Conservation (phyloP, 2,797 vertebrate species). For the Anolis apletophallus region DNA sequence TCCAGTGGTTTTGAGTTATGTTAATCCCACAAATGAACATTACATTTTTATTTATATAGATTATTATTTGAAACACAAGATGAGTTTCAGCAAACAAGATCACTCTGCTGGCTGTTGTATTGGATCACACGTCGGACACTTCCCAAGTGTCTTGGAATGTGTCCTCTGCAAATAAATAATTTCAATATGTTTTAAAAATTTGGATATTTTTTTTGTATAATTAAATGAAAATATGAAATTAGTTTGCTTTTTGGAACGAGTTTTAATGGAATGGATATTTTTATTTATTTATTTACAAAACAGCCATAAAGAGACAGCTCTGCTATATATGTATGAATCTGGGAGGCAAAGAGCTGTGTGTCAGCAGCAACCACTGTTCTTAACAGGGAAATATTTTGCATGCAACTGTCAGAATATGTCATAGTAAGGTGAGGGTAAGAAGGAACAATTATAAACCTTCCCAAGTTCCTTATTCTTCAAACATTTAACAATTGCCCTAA, state of each 20-base stretch:
- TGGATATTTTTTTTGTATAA: conserved; percentile 34
- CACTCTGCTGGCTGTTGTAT: no score
- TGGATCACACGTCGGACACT: no score
- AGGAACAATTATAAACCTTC: conserved; percentile 46
- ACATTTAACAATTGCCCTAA: conserved; percentile 41
- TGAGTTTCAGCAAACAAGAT: no score
- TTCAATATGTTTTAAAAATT: conserved; percentile 12
- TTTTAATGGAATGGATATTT: conserved; percentile 12
- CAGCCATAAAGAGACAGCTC: not conserved
- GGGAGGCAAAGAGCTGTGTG: conserved; percentile 48
- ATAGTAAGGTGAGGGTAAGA: conserved; percentile 58
- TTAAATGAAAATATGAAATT: conserved; percentile 46
- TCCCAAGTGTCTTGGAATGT: no score
- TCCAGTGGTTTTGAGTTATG: no score
- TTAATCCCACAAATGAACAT: no score
- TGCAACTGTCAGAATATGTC: conserved; percentile 44
- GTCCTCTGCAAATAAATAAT: not conserved
- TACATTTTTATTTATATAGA: no score
- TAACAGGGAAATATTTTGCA: conserved; percentile 32
- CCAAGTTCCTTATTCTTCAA: conserved; percentile 23
- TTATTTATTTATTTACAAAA: not conserved
- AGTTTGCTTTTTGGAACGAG: conserved; percentile 45
- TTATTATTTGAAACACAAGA: no score
- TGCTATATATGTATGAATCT: not conserved
- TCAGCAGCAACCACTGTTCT: conserved; percentile 30